These are phyloP conservation scores for Panorpa germanica DNA, from an alignment of 2,888 invertebrate species.

Conservation along the genomic window DNA sequence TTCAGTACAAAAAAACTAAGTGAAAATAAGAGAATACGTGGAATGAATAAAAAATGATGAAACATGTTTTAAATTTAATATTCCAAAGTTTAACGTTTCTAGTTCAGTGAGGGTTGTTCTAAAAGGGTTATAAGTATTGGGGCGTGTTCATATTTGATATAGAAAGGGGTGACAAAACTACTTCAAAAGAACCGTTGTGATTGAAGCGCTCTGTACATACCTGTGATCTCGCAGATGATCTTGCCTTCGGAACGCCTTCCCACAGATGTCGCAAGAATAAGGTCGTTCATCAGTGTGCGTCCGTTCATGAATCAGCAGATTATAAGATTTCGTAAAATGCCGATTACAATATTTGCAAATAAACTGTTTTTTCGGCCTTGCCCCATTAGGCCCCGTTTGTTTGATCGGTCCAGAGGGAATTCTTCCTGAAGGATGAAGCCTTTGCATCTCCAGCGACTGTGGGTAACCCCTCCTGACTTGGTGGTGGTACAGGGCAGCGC, in stretches of 20 bases:
- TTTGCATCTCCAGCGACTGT: slow-evolving; percentile 27
- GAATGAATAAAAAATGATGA: too few species aligned
- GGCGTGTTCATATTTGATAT: too few species aligned
- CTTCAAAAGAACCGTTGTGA: too few species aligned
- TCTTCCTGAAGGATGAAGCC: slow-evolving; percentile 26
- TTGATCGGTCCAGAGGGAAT: slow-evolving; percentile 32
- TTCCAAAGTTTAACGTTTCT: too few species aligned
- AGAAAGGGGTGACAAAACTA: too few species aligned
- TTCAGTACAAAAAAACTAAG: too few species aligned
- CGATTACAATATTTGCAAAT: slow-evolving; percentile 96
- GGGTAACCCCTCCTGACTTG: slow-evolving; percentile 25
- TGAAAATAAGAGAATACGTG: too few species aligned
- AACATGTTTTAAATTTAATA: too few species aligned
- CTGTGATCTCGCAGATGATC: slow-evolving; percentile 85
- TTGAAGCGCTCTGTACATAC: slow-evolving; percentile 26
- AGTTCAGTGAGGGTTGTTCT: too few species aligned
- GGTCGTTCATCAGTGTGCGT: slow-evolving; percentile 95
- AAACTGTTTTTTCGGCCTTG: slow-evolving; percentile 65
- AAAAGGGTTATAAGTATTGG: too few species aligned
- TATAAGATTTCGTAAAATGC: slow-evolving; percentile 96
- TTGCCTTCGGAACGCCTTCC: slow-evolving; percentile 88
- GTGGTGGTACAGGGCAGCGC: slow-evolving; percentile 37
- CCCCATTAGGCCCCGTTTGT: slow-evolving; percentile 33
- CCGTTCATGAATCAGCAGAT: slow-evolving; percentile 89
- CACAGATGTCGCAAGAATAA: slow-evolving; percentile 90